Percentiles rank a stretch among this genome's conserved stretches.
phyloP scores from a whole-genome alignment of 2,888 invertebrate genomes.

The Sarcophaga rosellei region DNA sequence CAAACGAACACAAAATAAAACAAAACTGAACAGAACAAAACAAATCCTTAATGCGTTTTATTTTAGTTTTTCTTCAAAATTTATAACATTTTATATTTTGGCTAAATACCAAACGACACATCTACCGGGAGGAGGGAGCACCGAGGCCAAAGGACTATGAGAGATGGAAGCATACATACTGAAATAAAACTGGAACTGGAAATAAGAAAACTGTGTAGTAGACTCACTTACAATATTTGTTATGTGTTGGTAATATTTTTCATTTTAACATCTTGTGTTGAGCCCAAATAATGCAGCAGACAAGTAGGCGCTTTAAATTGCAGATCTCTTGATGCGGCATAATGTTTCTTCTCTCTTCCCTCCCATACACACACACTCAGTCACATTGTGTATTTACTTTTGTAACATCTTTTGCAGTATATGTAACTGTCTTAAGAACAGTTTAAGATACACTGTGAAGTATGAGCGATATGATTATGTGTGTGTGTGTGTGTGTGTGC shows the following conservation, averaged over 20 bases:
- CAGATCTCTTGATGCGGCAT: constrained; percentile 73
- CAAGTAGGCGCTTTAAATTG: constrained; percentile 78
- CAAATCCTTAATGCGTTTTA: constrained; percentile 35
- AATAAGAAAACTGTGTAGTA: constrained; percentile 18
- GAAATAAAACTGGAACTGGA: constrained; percentile 11
- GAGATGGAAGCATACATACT: constrained; percentile 43
- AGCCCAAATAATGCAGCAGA: constrained; percentile 73
- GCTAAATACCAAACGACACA: constrained; percentile 63
- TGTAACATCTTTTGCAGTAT: background rate
- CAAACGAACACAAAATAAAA: background rate
- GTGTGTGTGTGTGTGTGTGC: background rate
- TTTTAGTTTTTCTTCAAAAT: constrained; percentile 32
- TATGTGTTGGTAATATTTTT: constrained; percentile 70
- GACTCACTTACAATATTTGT: constrained; percentile 59
- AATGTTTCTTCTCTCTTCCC: constrained; percentile 22
- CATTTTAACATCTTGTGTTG: constrained; percentile 57
- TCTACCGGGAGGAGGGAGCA: background rate
- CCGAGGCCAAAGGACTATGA: constrained; percentile 20
- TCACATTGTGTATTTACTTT: background rate
- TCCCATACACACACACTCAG: background rate
- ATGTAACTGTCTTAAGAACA: background rate
- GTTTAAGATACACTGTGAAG: constrained; percentile 14
- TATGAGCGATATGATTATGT: constrained; percentile 45
- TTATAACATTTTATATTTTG: constrained; percentile 62
- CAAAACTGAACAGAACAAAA: background rate